A percentile compares a stretch with the other conserved stretches of the same genome.
These are phyloP conservation scores for Pecten maximus DNA, from an alignment of 2,888 invertebrate species.

Conservation along the genomic window DNA sequence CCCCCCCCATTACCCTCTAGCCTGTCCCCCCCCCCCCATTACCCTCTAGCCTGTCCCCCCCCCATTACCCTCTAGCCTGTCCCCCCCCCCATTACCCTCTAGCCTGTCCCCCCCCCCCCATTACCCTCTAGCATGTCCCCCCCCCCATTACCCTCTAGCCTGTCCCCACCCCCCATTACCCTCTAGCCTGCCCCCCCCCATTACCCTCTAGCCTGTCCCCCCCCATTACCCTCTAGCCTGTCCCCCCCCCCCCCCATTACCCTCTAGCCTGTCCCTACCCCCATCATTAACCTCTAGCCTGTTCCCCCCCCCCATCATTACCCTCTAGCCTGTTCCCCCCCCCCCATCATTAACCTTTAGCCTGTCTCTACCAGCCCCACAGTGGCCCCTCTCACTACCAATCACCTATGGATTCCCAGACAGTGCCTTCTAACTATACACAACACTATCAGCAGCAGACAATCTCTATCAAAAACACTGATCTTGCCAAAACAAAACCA, in stretches of 20 bases:
- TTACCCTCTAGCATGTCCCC: background rate
- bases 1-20: background rate
- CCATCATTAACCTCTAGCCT: background rate
- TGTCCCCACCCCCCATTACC: background rate
- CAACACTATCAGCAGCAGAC: background rate
- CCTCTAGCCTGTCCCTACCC: background rate
- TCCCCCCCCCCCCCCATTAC: background rate
- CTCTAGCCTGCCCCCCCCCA: background rate
- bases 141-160: too few species aligned
- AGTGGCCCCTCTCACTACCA: background rate
- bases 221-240: background rate
- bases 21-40: background rate
- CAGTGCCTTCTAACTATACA: background rate
- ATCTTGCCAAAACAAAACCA: constrained; percentile 30
- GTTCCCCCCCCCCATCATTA: background rate
- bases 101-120: background rate
- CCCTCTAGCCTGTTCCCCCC: background rate
- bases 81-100: background rate
- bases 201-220: background rate
- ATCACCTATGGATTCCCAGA: background rate
- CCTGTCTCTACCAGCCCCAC: too few species aligned
- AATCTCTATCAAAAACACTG: background rate
- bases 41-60: background rate
- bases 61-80: background rate
- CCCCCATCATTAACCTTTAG: background rate